A percentile compares a stretch with the other conserved stretches of the same genome.
Evolutionary conservation across 2,888 invertebrate genomes (phyloP).

Genomic region (Holacanthella duospinosa): DNA sequence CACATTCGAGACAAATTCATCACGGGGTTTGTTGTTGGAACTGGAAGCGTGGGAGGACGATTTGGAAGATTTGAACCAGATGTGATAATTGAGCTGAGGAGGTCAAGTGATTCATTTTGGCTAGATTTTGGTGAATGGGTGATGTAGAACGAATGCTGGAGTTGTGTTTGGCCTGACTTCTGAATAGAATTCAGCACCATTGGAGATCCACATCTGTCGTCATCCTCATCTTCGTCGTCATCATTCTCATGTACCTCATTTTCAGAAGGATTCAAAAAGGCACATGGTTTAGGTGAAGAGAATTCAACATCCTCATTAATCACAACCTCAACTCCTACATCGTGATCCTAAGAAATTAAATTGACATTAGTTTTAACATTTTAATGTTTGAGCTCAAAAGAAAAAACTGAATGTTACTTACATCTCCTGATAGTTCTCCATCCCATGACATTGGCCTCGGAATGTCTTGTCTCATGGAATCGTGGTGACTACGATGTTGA

Average conservation of each 20-base stretch:
- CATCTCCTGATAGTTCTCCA: slow-evolving; percentile 71
- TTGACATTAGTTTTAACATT: slow-evolving; percentile 3
- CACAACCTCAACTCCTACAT: slow-evolving; percentile 24
- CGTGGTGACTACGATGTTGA: too few relatives aligned
- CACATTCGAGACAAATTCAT: background rate
- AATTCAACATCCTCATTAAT: slow-evolving; percentile 34
- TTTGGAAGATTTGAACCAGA: background rate
- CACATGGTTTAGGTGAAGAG: slow-evolving; percentile 34
- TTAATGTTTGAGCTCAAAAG: too few relatives aligned
- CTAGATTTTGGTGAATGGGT: slow-evolving; percentile 14
- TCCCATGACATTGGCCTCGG: slow-evolving; percentile 84
- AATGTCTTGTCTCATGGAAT: slow-evolving; percentile 40
- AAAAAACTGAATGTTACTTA: background rate
- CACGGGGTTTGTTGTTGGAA: background rate
- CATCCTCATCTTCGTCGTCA: background rate
- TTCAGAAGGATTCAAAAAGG: slow-evolving; percentile 19
- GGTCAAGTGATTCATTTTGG: background rate
- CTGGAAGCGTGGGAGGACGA: background rate
- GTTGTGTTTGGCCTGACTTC: slow-evolving; percentile 25
- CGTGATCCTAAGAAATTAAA: slow-evolving; percentile 25
- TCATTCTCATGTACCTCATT: background rate
- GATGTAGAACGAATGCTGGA: slow-evolving; percentile 30
- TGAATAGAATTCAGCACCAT: too few relatives aligned
- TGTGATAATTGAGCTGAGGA: background rate
- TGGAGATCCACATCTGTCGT: slow-evolving; percentile 8